Conservation (phyloP, 1,140 invertebrate species). For the Orussus abietinus region DNA sequence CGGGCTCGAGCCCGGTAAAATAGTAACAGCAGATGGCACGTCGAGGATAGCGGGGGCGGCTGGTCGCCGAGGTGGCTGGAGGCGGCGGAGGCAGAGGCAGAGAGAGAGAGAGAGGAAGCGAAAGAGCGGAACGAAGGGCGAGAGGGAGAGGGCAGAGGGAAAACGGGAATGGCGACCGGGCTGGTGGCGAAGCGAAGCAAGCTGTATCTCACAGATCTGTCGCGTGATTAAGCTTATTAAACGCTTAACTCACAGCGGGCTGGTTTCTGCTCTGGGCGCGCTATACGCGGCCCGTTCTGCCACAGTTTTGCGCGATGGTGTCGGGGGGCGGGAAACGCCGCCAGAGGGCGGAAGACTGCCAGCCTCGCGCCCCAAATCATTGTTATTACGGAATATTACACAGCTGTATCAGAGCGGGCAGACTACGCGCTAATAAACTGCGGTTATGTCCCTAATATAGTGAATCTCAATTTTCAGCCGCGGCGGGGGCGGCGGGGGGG, state of each 20-base stretch:
- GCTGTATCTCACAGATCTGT: slow-evolving; percentile 55
- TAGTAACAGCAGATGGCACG: slow-evolving; percentile 54
- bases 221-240: slow-evolving; percentile 56
- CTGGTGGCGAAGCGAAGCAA: slow-evolving; percentile 45
- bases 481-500: slow-evolving; percentile 7
- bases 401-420: slow-evolving; percentile 47
- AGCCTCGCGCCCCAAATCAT: slow-evolving; percentile 49
- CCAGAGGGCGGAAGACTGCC: slow-evolving; percentile 13
- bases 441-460: slow-evolving; percentile 49
- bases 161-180: slow-evolving; percentile 33
- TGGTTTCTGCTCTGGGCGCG: slow-evolving; percentile 24
- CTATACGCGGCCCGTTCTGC: slow-evolving; percentile 16
- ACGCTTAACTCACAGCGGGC: slow-evolving; percentile 49
- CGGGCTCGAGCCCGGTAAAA: slow-evolving; percentile 48
- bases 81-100: slow-evolving; percentile 13
- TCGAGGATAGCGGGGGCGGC: slow-evolving; percentile 17
- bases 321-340: slow-evolving; percentile 22
- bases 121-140: slow-evolving; percentile 9
- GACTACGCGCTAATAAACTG: slow-evolving; percentile 51
- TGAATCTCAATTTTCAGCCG: slow-evolving; percentile 50
- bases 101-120: slow-evolving; percentile 6
- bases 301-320: slow-evolving; percentile 31
- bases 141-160: slow-evolving; percentile 2
- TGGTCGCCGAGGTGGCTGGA: slow-evolving; percentile 7
- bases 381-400: slow-evolving; percentile 54